phyloP scores from a whole-genome alignment of 2,888 invertebrate genomes.

The Ophion ventricosus region DNA sequence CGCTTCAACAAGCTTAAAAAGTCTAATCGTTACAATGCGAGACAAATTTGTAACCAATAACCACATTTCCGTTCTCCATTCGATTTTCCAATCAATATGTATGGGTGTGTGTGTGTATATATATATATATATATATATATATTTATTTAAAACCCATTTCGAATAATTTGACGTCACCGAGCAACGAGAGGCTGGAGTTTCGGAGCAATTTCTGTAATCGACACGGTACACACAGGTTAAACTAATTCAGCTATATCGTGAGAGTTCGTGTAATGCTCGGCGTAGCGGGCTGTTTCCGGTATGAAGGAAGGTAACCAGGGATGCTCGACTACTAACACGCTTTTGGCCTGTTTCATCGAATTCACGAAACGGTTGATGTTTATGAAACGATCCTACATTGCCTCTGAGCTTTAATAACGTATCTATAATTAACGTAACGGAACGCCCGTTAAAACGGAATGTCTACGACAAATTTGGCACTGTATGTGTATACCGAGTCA shows the following conservation, averaged over 20 bases:
- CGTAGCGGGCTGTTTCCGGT: slow-evolving; percentile 38
- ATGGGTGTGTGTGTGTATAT: background rate
- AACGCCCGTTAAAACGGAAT: slow-evolving; percentile 33
- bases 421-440: slow-evolving; percentile 72
- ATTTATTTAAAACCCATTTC: slow-evolving; percentile 31
- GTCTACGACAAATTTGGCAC: slow-evolving; percentile 5
- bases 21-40: background rate
- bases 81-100: slow-evolving; percentile 33
- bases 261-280: slow-evolving; percentile 46
- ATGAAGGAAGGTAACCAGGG: background rate
- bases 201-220: slow-evolving; percentile 60
- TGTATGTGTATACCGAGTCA: background rate
- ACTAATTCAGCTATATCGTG: slow-evolving; percentile 52
- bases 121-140: background rate
- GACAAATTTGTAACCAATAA: slow-evolving; percentile 26
- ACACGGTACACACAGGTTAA: slow-evolving; percentile 37
- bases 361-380: slow-evolving; percentile 41
- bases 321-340: slow-evolving; percentile 38
- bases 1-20: background rate
- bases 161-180: slow-evolving; percentile 37
- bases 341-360: slow-evolving; percentile 46
- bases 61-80: slow-evolving; percentile 13
- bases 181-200: slow-evolving; percentile 20
- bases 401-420: slow-evolving; percentile 72
- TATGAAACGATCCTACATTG: slow-evolving; percentile 53